Conservation (phyloP, 1,140 invertebrate genomes). For the Lepidurus arcticus region DNA sequence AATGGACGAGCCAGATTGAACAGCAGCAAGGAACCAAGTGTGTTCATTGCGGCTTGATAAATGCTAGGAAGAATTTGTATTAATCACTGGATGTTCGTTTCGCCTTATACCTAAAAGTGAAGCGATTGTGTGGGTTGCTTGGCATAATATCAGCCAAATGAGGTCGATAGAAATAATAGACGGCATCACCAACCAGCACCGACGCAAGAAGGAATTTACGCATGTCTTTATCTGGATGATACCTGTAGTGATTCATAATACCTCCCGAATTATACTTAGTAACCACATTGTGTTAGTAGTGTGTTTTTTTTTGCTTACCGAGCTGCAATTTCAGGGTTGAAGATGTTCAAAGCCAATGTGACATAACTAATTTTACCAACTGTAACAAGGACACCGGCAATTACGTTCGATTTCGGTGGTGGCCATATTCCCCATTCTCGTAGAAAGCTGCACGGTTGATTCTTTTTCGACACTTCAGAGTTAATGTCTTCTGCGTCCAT, state of each 20-base stretch:
- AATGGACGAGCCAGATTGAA: slow-evolving; percentile 64
- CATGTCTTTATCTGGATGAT: background rate
- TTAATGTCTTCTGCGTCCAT: background rate
- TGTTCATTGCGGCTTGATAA: slow-evolving; percentile 59
- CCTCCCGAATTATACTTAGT: background rate
- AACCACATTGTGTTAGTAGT: background rate
- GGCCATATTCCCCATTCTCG: slow-evolving; percentile 6
- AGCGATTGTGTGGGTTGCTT: background rate
- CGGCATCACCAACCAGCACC: background rate
- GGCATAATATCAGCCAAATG: slow-evolving; percentile 11
- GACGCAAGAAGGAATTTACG: background rate
- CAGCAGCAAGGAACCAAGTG: slow-evolving; percentile 63
- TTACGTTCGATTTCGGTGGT: background rate
- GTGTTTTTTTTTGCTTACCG: background rate
- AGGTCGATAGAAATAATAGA: background rate
- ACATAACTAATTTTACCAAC: background rate
- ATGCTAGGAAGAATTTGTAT: slow-evolving; percentile 46
- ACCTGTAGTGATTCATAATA: background rate
- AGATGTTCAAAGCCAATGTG: background rate
- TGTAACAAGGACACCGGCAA: background rate
- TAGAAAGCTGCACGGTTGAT: slow-evolving; percentile 1
- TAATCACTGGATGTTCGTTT: background rate
- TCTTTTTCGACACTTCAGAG: background rate
- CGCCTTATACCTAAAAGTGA: background rate
- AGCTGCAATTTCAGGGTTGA: slow-evolving; percentile 6